Evolutionary conservation across 1,140 invertebrate genomes (phyloP), one percentile per base, ranked within the genome.

Genomic region (Platyscapa corneri): DNA sequence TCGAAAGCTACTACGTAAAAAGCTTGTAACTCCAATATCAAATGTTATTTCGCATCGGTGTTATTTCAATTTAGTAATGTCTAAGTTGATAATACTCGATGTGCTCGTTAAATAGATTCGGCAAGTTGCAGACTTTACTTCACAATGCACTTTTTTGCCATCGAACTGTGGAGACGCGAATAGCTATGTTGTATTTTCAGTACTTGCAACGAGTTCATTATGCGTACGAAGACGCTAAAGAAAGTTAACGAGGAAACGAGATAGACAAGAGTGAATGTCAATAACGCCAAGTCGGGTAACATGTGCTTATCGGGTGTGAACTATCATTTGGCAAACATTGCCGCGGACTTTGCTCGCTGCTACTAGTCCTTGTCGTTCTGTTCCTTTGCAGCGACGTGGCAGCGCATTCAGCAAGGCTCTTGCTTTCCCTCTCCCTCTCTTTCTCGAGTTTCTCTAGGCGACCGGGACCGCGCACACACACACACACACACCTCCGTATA

Each of bases 221-320:
- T 34, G 64, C 64, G 30, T 30, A 7, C 27, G n/a, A 75, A 75
- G 74, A 46, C 74, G 8, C 23, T 3, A 65, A 65, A 79, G 77
- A 64, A 65, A 79, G 3, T 78, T 74, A 74, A 42, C 70, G 18
- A 42, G 70, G 70, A 74, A 42, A 74, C 70, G 0, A 74, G 70
- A 42, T 74, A 74, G 39, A 64, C 18, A 20, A 37, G 46, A 77
- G 39, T 80, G 53, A 83, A 83, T 83, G 72, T 75, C 81, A 83
- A 83, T 78, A 60, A 78, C 53, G 46, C 18, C 53, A 78, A 75
- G 53, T 74, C 32, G 27, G 16, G 72, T 30, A 76, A 67, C 60
- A 70, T 39, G 82, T 76, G 27, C 42, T 77, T 84, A 77, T 77
- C 74, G 37, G 56, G 37, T 42, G 30, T 49, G 60, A 77, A 77